These are phyloP conservation scores for Hydrophis major DNA, from an alignment of 2,797 vertebrate genomes.

Conservation along the genomic window DNA sequence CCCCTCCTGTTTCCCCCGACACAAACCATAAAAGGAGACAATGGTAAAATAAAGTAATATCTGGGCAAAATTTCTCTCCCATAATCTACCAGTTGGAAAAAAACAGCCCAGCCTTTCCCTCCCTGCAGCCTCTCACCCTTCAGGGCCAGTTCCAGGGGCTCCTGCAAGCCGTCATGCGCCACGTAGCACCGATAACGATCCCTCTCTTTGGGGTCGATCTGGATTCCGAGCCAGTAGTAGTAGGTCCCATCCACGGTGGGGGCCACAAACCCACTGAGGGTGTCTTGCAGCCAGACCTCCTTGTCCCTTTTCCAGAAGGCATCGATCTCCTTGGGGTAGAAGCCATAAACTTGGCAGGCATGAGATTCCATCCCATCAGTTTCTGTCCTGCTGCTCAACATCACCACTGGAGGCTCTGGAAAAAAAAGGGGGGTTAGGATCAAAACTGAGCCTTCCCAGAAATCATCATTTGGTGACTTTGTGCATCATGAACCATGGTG, in stretches of 20 bases:
- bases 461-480: neutral
- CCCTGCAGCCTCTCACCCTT: neutral
- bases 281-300: neutral
- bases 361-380: neutral
- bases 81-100: neutral
- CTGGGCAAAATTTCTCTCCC: neutral
- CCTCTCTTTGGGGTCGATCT: neutral
- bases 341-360: neutral
- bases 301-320: neutral
- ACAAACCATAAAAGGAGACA: neutral
- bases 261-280: neutral
- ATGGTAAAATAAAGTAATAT: neutral
- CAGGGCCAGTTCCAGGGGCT: neutral
- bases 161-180: neutral
- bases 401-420: neutral
- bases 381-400: rapidly evolving
- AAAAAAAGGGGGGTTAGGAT: rapidly evolving
- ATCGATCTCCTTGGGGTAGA: neutral
- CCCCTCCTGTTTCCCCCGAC: no score
- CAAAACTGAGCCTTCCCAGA: neutral
- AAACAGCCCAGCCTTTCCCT: no score
- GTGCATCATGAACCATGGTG: neutral
- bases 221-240: neutral
- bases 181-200: neutral
- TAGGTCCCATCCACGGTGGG: neutral